Conservation (phyloP, 2,888 invertebrate species). For the Lobophora halterata region DNA sequence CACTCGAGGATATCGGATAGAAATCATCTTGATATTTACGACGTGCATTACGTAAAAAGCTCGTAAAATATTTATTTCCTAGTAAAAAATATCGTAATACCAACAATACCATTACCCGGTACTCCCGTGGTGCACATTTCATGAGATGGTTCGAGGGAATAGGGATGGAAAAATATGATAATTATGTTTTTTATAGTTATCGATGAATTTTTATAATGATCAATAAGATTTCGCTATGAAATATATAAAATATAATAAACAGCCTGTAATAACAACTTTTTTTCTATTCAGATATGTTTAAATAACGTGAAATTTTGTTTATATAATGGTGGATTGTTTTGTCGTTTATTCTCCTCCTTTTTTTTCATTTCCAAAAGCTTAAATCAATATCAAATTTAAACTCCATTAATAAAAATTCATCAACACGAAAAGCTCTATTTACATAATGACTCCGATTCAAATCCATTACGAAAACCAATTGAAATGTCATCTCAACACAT, state of each 20-base stretch:
- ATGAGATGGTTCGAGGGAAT: constrained; percentile 33
- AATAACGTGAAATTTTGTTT: no score
- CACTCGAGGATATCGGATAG: constrained; percentile 14
- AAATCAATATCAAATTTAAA: no score
- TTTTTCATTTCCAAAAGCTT: no score
- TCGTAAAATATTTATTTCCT: constrained; percentile 56
- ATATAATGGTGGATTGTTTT: no score
- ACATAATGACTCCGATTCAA: constrained; percentile 20
- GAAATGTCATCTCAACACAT: constrained; percentile 23
- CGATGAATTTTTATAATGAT: constrained; percentile 22
- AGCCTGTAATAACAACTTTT: background rate
- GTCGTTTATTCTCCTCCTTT: no score
- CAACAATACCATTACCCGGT: constrained; percentile 45
- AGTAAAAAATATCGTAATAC: constrained; percentile 50
- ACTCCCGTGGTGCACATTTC: constrained; percentile 40
- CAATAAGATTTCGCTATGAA: no score
- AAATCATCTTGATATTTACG: constrained; percentile 30
- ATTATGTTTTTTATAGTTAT: constrained; percentile 5
- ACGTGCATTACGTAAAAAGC: constrained; percentile 32
- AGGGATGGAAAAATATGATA: constrained; percentile 27
- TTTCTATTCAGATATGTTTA: no score
- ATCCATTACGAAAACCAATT: constrained; percentile 22
- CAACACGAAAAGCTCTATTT: constrained; percentile 22
- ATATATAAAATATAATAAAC: no score
- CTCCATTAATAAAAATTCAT: constrained; percentile 9